Evolutionary conservation across 1,140 invertebrate species (phyloP).

Genomic region (Dufourea novaeangliae): DNA sequence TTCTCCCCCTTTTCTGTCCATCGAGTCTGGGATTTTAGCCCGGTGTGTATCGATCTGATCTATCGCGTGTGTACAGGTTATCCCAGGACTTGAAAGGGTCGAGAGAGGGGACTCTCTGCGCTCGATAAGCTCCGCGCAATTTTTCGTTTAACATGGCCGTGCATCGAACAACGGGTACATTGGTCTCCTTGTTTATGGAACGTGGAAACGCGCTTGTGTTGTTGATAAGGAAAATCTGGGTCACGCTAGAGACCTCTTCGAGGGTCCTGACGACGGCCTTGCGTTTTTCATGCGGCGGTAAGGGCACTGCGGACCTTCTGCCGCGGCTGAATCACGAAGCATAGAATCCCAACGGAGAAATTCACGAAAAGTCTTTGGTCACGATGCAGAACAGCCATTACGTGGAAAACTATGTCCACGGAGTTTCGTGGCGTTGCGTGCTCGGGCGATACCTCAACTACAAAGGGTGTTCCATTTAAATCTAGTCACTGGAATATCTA

Average conservation of each 20-base stretch:
- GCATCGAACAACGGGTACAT: background rate
- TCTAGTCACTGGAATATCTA: no score
- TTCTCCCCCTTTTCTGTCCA: background rate
- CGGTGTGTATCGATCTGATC: background rate
- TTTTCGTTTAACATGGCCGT: background rate
- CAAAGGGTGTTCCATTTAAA: no score
- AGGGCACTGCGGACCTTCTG: background rate
- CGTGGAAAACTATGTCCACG: no score
- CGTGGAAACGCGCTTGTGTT: background rate
- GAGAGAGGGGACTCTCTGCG: background rate
- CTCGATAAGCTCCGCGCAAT: background rate
- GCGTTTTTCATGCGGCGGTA: background rate
- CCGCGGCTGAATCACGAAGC: no score
- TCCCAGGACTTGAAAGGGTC: background rate
- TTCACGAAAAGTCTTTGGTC: no score
- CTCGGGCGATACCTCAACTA: no score
- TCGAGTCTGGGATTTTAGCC: background rate
- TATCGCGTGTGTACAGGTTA: no score
- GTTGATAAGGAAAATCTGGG: slow-evolving; percentile 23
- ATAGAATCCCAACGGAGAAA: no score
- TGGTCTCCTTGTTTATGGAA: slow-evolving; percentile 15
- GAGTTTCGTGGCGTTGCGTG: no score
- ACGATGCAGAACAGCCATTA: no score
- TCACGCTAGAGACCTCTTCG: slow-evolving; percentile 6
- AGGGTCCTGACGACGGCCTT: background rate